A percentile compares a stretch with the other conserved stretches of the same genome.
Evolutionary conservation across 2,888 invertebrate species (phyloP).

Genomic region (Callinectes sapidus): DNA sequence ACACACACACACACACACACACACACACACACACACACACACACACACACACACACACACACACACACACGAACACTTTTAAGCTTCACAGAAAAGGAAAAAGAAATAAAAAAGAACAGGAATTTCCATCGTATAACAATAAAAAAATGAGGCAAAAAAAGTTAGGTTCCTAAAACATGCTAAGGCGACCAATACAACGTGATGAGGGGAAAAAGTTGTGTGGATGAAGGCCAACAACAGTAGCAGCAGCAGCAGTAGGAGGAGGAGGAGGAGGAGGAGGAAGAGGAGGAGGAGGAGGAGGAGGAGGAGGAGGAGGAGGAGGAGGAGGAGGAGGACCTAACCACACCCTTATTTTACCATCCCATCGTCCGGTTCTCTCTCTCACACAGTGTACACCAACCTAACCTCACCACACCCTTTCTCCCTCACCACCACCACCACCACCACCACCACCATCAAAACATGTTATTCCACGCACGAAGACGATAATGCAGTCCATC

Average conservation of each 20-base stretch:
- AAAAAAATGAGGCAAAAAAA: background rate
- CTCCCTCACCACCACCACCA: background rate
- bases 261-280: background rate
- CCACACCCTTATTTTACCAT: slow-evolving; percentile 29
- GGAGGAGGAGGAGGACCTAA: slow-evolving; percentile 8
- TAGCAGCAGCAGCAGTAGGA: background rate
- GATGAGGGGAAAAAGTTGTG: background rate
- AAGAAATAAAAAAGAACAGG: background rate
- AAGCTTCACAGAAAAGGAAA: background rate
- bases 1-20: slow-evolving; percentile 13
- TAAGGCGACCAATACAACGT: background rate
- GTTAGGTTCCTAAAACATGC: background rate
- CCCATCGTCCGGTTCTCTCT: background rate
- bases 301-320: slow-evolving; percentile 10
- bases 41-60: slow-evolving; percentile 23
- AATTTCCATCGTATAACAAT: background rate
- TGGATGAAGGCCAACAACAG: background rate
- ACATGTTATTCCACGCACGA: background rate
- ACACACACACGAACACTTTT: background rate
- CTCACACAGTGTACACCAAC: background rate
- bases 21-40: slow-evolving; percentile 25
- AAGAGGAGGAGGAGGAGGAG: background rate
- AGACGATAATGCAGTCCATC: background rate
- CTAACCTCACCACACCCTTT: background rate
- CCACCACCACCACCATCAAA: background rate